These are phyloP conservation scores for Sternarchorhynchus goeldii DNA, from an alignment of 2,797 vertebrate genomes.

Conservation along the genomic window DNA sequence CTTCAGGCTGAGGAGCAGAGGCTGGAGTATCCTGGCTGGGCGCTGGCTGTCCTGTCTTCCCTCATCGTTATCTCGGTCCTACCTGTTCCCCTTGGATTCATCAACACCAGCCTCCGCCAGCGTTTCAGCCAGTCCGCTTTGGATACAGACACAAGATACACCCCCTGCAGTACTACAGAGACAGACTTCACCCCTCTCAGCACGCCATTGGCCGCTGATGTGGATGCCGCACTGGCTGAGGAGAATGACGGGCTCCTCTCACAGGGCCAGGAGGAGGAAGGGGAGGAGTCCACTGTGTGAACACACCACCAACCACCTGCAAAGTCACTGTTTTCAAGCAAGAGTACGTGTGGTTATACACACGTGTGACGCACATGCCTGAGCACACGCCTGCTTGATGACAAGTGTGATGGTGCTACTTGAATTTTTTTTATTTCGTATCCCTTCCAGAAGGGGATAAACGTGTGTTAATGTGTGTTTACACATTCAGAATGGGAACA, in stretches of 20 bases:
- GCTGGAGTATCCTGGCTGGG: slow-evolving; percentile 79
- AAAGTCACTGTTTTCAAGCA: no score
- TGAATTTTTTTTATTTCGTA: no score
- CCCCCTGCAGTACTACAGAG: slow-evolving; percentile 64
- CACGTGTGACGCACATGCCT: no score
- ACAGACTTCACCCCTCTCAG: slow-evolving; percentile 60
- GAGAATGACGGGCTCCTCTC: slow-evolving; percentile 42
- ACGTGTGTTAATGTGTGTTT: no score
- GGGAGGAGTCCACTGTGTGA: slow-evolving; percentile 56
- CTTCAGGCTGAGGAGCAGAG: slow-evolving; percentile 71
- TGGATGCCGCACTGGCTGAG: neutral
- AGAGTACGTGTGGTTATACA: no score
- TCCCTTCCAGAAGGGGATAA: no score
- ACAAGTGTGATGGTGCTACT: no score
- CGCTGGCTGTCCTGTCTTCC: slow-evolving; percentile 63
- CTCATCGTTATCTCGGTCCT: slow-evolving; percentile 75
- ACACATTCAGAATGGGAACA: no score
- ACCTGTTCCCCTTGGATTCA: slow-evolving; percentile 74
- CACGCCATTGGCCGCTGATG: neutral
- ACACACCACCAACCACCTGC: neutral
- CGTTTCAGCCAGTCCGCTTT: neutral
- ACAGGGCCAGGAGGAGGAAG: slow-evolving; percentile 38
- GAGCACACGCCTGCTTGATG: no score
- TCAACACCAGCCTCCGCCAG: slow-evolving; percentile 61
- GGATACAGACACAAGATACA: slow-evolving; percentile 57